phyloP scores from a whole-genome alignment of 2,797 vertebrate species.

The Sarcoramphus papa region DNA sequence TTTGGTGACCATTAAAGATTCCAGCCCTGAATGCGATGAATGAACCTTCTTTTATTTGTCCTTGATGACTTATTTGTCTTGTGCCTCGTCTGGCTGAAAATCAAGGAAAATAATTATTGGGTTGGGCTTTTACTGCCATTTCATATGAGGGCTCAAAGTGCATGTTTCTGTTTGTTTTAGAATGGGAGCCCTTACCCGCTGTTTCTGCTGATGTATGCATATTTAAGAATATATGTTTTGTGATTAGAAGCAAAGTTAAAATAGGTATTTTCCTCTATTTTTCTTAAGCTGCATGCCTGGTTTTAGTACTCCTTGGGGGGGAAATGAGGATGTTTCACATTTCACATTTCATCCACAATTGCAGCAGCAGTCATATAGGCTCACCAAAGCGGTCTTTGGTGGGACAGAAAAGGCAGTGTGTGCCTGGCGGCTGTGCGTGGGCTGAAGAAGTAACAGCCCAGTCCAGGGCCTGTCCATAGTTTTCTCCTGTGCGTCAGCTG shows the following conservation, averaged over 20 bases:
- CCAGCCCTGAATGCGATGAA: conserved; percentile 55
- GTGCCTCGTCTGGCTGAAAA: conserved; percentile 58
- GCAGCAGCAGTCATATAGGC: background rate
- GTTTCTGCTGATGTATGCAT: conserved; percentile 16
- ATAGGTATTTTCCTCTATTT: background rate
- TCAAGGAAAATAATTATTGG: conserved; percentile 64
- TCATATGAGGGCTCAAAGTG: conserved; percentile 45
- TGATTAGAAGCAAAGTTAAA: background rate
- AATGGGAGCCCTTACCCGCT: background rate
- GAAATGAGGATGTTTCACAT: background rate
- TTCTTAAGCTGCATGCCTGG: background rate
- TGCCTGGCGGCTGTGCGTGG: too few relatives aligned
- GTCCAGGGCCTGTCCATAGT: background rate
- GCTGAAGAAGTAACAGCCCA: background rate
- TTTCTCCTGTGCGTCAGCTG: background rate
- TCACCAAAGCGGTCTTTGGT: background rate
- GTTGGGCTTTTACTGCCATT: conserved; percentile 61
- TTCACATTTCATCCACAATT: background rate
- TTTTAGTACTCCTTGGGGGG: background rate
- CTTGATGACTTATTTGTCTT: conserved; percentile 66
- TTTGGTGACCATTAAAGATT: conserved; percentile 57
- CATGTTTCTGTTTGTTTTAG: conserved; percentile 30
- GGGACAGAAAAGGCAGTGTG: background rate
- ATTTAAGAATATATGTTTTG: background rate
- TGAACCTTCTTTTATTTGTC: conserved; percentile 67